Evolutionary conservation across 1,140 invertebrate species (phyloP).

Genomic region (Eurytemora carolleeae): DNA sequence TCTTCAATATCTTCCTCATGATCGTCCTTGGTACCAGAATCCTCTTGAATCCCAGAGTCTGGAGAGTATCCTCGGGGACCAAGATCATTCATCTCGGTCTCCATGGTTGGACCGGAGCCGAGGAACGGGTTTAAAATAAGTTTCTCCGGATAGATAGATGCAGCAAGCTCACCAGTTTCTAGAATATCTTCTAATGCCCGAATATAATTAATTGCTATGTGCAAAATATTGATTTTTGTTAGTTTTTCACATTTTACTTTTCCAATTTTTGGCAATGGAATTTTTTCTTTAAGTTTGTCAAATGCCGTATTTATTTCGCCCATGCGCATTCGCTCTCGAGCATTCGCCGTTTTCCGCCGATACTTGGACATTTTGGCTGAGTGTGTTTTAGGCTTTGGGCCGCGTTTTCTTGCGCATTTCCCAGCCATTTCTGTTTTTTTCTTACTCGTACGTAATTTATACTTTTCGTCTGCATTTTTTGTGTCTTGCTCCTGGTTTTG

Average conservation of each 20-base stretch:
- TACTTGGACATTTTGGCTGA: slow-evolving; percentile 11
- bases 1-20: slow-evolving; percentile 1
- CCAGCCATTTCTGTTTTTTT: too few relatives aligned
- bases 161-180: slow-evolving; percentile 9
- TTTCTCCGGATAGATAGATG: slow-evolving; percentile 5
- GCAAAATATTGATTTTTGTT: slow-evolving; percentile 12
- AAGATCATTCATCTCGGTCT: too few relatives aligned
- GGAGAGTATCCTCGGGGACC: too few relatives aligned
- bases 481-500: too few relatives aligned
- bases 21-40: slow-evolving; percentile 1
- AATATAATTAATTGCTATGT: slow-evolving; percentile 14
- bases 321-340: slow-evolving; percentile 8
- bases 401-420: too few relatives aligned
- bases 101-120: too few relatives aligned
- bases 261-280: background rate
- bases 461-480: too few relatives aligned
- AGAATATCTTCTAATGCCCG: slow-evolving; percentile 8
- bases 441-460: too few relatives aligned
- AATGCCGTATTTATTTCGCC: slow-evolving; percentile 14
- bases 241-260: slow-evolving; percentile 11
- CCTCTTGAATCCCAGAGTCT: background rate
- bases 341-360: slow-evolving; percentile 8
- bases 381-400: slow-evolving; percentile 5
- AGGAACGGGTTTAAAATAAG: too few relatives aligned
- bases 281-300: slow-evolving; percentile 10